A percentile compares a stretch with the other conserved stretches of the same genome.
Conservation (phyloP, 2,888 invertebrate species). For the Trilocha varians region DNA sequence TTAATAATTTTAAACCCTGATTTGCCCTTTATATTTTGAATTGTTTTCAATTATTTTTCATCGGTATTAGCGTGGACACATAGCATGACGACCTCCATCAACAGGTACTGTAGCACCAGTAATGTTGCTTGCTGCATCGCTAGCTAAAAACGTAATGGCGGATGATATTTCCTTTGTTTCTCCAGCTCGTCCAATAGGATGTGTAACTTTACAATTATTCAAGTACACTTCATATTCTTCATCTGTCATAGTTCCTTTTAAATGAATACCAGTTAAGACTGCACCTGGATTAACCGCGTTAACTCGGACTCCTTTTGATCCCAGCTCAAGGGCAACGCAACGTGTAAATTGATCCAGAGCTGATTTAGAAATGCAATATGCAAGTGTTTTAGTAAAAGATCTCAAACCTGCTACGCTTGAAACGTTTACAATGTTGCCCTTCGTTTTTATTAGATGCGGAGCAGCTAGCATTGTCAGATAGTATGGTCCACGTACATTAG, state of each 20-base stretch:
- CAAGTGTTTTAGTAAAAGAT: conserved; percentile 84
- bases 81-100: conserved; percentile 90
- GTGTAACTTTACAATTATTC: conserved; percentile 85
- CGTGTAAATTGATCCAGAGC: conserved; percentile 93
- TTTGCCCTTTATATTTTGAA: too few species aligned
- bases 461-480: conserved; percentile 84
- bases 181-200: conserved; percentile 90
- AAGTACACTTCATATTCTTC: conserved; percentile 84
- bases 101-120: conserved; percentile 87
- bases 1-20: too few species aligned
- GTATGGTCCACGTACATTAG: conserved; percentile 83
- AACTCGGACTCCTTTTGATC: conserved; percentile 81
- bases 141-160: conserved; percentile 90
- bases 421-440: conserved; percentile 90
- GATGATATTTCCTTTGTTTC: conserved; percentile 86
- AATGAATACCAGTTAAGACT: conserved; percentile 78
- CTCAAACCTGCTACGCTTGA: conserved; percentile 89
- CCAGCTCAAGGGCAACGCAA: conserved; percentile 86
- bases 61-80: conserved; percentile 90
- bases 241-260: conserved; percentile 78
- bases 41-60: too few species aligned
- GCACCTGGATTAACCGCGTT: conserved; percentile 94
- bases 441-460: conserved; percentile 81
- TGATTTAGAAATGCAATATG: conserved; percentile 90
- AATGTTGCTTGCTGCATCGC: conserved; percentile 85